phyloP scores from a whole-genome alignment of 2,113 vertebrate genomes.

The Sceloporus tristichus region DNA sequence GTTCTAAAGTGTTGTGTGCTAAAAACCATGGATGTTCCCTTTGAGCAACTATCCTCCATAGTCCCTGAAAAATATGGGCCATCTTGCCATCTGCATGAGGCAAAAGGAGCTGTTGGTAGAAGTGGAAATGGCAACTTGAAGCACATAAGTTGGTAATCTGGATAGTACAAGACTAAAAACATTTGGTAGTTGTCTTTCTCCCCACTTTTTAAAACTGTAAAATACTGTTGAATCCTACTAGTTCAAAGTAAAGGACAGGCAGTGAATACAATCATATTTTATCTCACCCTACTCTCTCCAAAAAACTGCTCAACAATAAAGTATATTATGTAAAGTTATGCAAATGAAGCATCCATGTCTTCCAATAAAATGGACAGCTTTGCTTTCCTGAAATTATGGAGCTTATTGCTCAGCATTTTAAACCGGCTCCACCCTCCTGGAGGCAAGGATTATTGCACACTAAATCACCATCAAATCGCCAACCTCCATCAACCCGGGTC shows the following conservation, averaged over 20 bases:
- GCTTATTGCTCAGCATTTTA: too few relatives aligned
- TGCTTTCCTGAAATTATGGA: constrained; percentile 23
- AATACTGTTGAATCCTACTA: constrained; percentile 43
- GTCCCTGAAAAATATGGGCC: not conserved
- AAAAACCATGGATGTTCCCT: not conserved
- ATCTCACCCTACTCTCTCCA: constrained; percentile 8
- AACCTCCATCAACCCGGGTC: too few relatives aligned
- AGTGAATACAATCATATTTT: constrained; percentile 30
- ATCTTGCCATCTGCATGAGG: too few relatives aligned
- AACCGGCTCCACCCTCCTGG: too few relatives aligned
- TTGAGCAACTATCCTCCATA: too few relatives aligned
- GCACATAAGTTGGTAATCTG: not conserved
- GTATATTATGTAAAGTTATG: not conserved
- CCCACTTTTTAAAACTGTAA: not conserved
- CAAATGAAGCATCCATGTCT: constrained; percentile 5
- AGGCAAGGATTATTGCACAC: too few relatives aligned
- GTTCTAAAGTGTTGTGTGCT: too few relatives aligned
- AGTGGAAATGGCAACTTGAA: not conserved
- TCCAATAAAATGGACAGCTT: constrained; percentile 9
- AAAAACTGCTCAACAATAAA: constrained; percentile 32
- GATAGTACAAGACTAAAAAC: not conserved
- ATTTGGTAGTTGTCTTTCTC: constrained; percentile 29
- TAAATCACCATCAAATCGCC: too few relatives aligned
- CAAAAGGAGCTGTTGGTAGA: not conserved
- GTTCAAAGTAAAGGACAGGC: constrained; percentile 41